Base-by-base conservation (phyloP, 2,113 vertebrate genomes). In the Psammodynastes pulverulentus region DNA sequence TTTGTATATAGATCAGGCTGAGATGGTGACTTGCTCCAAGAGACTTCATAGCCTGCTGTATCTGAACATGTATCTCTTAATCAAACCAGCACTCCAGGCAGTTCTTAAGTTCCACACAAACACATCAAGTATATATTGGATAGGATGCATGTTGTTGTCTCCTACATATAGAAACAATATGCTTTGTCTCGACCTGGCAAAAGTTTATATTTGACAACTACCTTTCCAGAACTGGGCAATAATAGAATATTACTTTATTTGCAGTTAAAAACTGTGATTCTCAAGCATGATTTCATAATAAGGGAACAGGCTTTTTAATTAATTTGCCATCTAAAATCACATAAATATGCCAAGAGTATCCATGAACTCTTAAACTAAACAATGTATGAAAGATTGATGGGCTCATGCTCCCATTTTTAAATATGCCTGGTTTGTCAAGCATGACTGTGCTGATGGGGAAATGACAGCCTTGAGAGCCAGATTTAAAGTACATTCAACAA, bases 211-310 rank as follows among this genome's bases (percentile, higher is more conserved):
- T 19, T 9, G 5, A 7, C 48, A n/a, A 45, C 34, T 9, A 8
- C 17, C 26, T 91, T 62, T 89, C 29, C 84, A 24, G 86, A 85
- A 72, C 34, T 24, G 0, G 51, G 23, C 54, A 88, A 10, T 1
- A 1, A 29, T 0, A 2, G 67, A 53, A n/a, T 0, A 39, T 8
- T 49, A 15, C 5, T 53, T 0, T 2, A 0, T 0, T 24, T 43
- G 49, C 2, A 90, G 89, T 53, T 1, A 43, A 67, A 67, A 62
- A 7, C 46, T 46, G 9, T 0, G 1, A 45, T 43, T 93, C 79
- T 4, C 45, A 6, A 17, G 0, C 1, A 2, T 46, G 1, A 0
- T 43, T 86, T 94, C 4, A 4, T 26, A 43, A 79, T 43, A 0
- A 54, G 4, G 8, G 85, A 26, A 49, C 7, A 23, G 9, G 4